These are phyloP conservation scores for Girardia tigrina DNA, from an alignment of 2,888 invertebrate species.

Conservation along the genomic window DNA sequence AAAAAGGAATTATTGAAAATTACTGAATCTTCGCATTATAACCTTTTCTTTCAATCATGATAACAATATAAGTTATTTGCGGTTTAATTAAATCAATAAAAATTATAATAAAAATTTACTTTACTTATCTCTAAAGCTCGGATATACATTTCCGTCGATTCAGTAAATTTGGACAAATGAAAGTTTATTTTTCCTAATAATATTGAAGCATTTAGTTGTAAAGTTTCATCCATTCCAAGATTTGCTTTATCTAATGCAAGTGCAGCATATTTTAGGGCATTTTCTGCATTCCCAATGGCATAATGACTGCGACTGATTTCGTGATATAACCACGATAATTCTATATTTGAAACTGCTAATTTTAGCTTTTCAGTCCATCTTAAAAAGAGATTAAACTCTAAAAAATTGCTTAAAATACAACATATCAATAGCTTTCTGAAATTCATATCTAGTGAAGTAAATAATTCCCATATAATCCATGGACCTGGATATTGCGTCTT, in stretches of 20 bases:
- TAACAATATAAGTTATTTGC: too few species aligned
- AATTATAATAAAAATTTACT: background rate
- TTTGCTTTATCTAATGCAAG: background rate
- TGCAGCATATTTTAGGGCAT: background rate
- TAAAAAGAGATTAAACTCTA: background rate
- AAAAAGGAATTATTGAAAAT: too few species aligned
- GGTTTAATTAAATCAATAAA: too few species aligned
- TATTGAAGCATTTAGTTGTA: background rate
- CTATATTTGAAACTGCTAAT: background rate
- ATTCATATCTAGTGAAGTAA: background rate
- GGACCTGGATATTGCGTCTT: background rate
- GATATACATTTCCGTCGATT: background rate
- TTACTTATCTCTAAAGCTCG: background rate
- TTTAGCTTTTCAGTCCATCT: background rate
- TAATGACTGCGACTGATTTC: background rate
- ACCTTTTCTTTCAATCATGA: too few species aligned
- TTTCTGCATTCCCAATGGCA: background rate
- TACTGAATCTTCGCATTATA: too few species aligned
- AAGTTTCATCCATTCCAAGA: constrained; percentile 8
- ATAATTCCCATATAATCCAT: constrained; percentile 9
- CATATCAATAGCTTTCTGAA: background rate
- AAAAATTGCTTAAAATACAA: background rate
- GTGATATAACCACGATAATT: constrained; percentile 10
- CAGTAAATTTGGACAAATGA: background rate
- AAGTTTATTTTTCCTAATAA: background rate